Evolutionary conservation across 2,888 invertebrate genomes (phyloP).

Genomic region (Xanthorhoe spadicearia): DNA sequence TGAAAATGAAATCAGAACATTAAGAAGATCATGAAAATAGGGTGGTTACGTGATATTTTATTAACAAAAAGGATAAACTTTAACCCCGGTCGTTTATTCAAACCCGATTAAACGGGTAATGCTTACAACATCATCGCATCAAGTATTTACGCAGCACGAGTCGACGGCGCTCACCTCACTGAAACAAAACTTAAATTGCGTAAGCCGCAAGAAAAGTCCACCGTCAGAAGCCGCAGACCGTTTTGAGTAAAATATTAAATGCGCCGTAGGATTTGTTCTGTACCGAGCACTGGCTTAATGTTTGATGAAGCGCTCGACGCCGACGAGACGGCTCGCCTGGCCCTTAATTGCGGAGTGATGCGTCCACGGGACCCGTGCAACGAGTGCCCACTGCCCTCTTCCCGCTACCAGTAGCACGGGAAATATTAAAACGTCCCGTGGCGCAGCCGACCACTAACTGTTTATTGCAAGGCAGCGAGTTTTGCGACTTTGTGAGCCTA

Average conservation of each 20-base stretch:
- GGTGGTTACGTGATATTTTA: slow-evolving; percentile 25
- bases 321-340: slow-evolving; percentile 72
- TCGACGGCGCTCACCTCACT: slow-evolving; percentile 58
- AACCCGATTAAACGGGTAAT: slow-evolving; percentile 48
- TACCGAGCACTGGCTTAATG: slow-evolving; percentile 70
- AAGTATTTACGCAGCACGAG: slow-evolving; percentile 63
- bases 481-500: slow-evolving; percentile 63
- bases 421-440: slow-evolving; percentile 72
- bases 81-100: slow-evolving; percentile 38
- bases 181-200: slow-evolving; percentile 75
- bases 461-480: slow-evolving; percentile 70
- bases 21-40: slow-evolving; percentile 13
- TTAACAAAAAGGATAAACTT: slow-evolving; percentile 33
- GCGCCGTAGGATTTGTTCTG: slow-evolving; percentile 72
- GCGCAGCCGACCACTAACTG: slow-evolving; percentile 67
- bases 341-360: slow-evolving; percentile 73
- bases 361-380: slow-evolving; percentile 51
- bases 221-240: slow-evolving; percentile 72
- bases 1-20: not conserved
- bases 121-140: slow-evolving; percentile 57
- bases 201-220: slow-evolving; percentile 71
- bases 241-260: slow-evolving; percentile 82
- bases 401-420: slow-evolving; percentile 42
- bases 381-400: slow-evolving; percentile 1
- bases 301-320: slow-evolving; percentile 69